These are phyloP conservation scores for Anarsia innoxiella DNA, from an alignment of 2,888 invertebrate genomes.

Conservation along the genomic window DNA sequence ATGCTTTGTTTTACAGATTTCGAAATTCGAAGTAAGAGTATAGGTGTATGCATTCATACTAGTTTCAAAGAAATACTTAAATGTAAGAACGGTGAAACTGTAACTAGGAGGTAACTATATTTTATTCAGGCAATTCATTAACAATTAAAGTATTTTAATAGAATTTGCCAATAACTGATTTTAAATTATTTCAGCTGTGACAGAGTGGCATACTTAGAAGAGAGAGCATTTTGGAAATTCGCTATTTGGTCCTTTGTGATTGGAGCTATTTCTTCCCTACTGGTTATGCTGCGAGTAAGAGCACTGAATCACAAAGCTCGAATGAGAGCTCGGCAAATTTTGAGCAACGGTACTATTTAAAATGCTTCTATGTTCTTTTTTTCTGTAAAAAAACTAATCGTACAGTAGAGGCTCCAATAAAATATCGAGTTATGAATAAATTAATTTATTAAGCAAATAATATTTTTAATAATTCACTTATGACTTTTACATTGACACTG, in stretches of 20 bases:
- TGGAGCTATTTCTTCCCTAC: conserved; percentile 78
- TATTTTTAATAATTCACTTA: conserved; percentile 83
- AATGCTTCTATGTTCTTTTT: neutral
- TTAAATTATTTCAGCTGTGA: conserved; percentile 85
- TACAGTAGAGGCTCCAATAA: no score
- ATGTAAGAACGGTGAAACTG: conserved; percentile 87
- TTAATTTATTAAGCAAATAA: conserved; percentile 50
- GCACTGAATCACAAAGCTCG: conserved; percentile 80
- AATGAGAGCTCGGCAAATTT: conserved; percentile 80
- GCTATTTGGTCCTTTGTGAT: conserved; percentile 81
- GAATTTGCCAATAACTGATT: no score
- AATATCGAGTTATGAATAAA: conserved; percentile 12
- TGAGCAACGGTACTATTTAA: conserved; percentile 77
- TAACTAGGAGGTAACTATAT: conserved; percentile 82
- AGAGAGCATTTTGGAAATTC: conserved; percentile 89
- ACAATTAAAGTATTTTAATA: no score
- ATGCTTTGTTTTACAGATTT: conserved; percentile 79
- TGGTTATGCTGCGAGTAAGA: conserved; percentile 79
- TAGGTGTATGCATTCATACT: conserved; percentile 87
- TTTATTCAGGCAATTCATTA: no score
- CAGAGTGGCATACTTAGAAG: conserved; percentile 88
- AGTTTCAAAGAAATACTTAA: conserved; percentile 88
- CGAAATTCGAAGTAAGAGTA: conserved; percentile 87
- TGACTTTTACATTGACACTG: conserved; percentile 91
- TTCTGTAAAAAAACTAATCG: no score